A percentile compares a stretch with the other conserved stretches of the same genome.
phyloP scores from a whole-genome alignment of 2,888 invertebrate genomes.

The Trilocha varians region DNA sequence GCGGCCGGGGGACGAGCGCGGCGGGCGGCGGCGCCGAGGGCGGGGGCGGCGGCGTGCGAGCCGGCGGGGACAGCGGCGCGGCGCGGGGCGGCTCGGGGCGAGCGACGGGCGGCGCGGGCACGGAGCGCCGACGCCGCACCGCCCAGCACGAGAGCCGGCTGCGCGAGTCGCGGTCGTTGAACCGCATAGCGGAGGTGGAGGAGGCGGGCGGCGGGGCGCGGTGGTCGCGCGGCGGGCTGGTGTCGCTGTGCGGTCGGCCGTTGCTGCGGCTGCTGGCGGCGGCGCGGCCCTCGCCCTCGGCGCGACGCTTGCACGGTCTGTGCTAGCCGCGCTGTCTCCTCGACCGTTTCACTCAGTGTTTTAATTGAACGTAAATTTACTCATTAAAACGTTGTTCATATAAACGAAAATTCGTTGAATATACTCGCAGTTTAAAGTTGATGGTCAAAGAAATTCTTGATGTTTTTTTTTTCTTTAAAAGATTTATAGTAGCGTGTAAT shows the following conservation, averaged over 20 bases:
- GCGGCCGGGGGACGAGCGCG: slow-evolving; percentile 54
- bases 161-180: slow-evolving; percentile 87
- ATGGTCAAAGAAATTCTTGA: too few relatives aligned
- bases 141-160: slow-evolving; percentile 68
- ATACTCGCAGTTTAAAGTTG: too few relatives aligned
- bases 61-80: slow-evolving; percentile 20
- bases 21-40: slow-evolving; percentile 20
- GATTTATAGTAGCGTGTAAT: too few relatives aligned
- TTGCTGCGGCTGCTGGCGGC: slow-evolving; percentile 64
- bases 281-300: slow-evolving; percentile 55
- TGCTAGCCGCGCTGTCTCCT: slow-evolving; percentile 33
- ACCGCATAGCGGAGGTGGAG: slow-evolving; percentile 89
- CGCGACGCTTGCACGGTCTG: slow-evolving; percentile 57
- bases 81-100: slow-evolving; percentile 29
- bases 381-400: too few relatives aligned
- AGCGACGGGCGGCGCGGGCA: slow-evolving; percentile 24
- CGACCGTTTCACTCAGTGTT: too few relatives aligned
- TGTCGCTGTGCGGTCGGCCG: slow-evolving; percentile 60
- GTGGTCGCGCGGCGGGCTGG: slow-evolving; percentile 53
- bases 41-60: slow-evolving; percentile 29
- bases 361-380: too few relatives aligned
- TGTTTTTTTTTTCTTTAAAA: too few relatives aligned
- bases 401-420: too few relatives aligned
- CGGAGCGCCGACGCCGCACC: slow-evolving; percentile 47
- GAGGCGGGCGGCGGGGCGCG: slow-evolving; percentile 73